A percentile compares a stretch with the other conserved stretches of the same genome.
Evolutionary conservation across 2,797 vertebrate genomes (phyloP).

Genomic region (Botia almorhae): DNA sequence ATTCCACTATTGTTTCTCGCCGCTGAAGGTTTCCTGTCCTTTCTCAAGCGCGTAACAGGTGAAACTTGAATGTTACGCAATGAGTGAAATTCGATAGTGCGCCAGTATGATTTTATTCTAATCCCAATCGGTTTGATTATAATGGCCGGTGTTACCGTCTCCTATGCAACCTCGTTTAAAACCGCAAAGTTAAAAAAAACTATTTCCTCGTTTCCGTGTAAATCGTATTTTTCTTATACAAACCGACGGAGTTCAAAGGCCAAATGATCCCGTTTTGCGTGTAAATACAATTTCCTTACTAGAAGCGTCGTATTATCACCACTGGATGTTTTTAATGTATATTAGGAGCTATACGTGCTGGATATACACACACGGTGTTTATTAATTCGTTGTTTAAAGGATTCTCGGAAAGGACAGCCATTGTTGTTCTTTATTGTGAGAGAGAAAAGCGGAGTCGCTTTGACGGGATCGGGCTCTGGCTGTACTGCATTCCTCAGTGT

Average conservation of each 20-base stretch:
- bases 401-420: constrained; percentile 60
- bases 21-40: not conserved
- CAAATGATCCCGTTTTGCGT: not conserved
- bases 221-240: not conserved
- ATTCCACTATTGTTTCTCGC: constrained; percentile 17
- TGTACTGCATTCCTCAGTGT: constrained; percentile 80
- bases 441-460: constrained; percentile 56
- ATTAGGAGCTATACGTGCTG: no score
- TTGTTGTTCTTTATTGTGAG: constrained; percentile 69
- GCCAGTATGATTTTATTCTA: not conserved
- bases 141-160: not conserved
- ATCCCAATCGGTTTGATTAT: not conserved
- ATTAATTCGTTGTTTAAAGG: not conserved
- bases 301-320: not conserved
- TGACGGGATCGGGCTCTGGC: constrained; percentile 73
- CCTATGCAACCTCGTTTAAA: not conserved
- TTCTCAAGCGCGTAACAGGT: not conserved
- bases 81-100: not conserved
- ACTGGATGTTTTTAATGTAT: not conserved
- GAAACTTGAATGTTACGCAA: not conserved
- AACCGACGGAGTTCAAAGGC: not conserved
- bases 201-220: no score
- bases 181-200: no score
- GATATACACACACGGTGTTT: not conserved
- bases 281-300: no score